Percentiles rank a stretch among this genome's conserved stretches.
These are phyloP conservation scores for Ceratina japonica DNA, from an alignment of 1,140 invertebrate genomes.

Conservation along the genomic window DNA sequence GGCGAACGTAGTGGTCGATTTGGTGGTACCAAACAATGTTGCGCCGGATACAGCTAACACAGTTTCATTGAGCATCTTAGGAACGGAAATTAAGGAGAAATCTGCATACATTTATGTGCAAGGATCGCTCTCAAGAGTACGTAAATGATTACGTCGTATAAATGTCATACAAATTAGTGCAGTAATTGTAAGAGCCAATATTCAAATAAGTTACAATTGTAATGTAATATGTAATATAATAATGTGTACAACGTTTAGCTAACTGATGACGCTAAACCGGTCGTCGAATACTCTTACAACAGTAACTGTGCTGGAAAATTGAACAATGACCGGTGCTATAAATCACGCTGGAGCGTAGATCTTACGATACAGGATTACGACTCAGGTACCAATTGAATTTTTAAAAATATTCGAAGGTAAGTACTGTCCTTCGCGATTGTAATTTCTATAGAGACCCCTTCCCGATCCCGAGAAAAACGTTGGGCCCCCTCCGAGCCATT, in stretches of 20 bases:
- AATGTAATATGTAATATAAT: too few species aligned
- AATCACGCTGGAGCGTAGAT: slow-evolving; percentile 82
- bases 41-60: slow-evolving; percentile 79
- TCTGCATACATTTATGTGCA: slow-evolving; percentile 76
- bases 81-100: slow-evolving; percentile 73
- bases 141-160: background rate
- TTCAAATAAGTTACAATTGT: slow-evolving; percentile 2
- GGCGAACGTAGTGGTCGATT: slow-evolving; percentile 78
- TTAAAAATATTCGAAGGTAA: background rate
- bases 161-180: slow-evolving; percentile 2
- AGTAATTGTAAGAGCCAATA: too few species aligned
- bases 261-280: slow-evolving; percentile 76
- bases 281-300: slow-evolving; percentile 79
- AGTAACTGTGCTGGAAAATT: slow-evolving; percentile 79
- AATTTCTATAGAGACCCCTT: background rate
- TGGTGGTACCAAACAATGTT: slow-evolving; percentile 77
- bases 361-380: slow-evolving; percentile 81
- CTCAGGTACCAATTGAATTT: slow-evolving; percentile 72
- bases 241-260: too few species aligned
- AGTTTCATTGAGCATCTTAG: slow-evolving; percentile 78
- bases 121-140: slow-evolving; percentile 59
- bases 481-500: too few species aligned
- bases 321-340: slow-evolving; percentile 76
- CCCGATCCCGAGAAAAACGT: too few species aligned
- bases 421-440: background rate